Evolutionary conservation across 2,797 vertebrate species (phyloP), one percentile per base, ranked within the genome.

Genomic region (Anguilla pacifica): DNA sequence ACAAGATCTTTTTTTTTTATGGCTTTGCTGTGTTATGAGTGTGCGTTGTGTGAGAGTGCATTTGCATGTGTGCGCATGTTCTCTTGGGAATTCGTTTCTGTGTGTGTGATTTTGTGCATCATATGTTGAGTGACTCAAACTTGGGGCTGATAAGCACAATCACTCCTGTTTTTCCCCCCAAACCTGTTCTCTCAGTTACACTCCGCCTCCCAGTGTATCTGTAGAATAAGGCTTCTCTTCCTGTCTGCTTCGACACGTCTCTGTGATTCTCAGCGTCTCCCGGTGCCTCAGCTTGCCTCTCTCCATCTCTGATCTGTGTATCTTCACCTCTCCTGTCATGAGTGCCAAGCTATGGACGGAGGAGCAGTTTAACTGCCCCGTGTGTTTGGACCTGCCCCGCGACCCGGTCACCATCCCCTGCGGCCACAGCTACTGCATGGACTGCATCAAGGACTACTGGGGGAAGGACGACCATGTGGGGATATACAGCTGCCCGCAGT

Each of bases 291-390:
- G 19, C 35, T 51, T 74, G 5, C 10, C 74, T 79, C 31, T 61
- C 59, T 55, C 70, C 61, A 7, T 43, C 9, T 55, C 88, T 70
- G 11, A 22, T 28, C 64, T 53, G 84, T 25, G 35, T 53, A 39
- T 22, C 51, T 57, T 39, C 9, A 17, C 83, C 64, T 72, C 0
- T 13, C 51, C 74, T 0, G 25, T 64, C 6, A 93, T 96, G 95
- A 94, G 93, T 67, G 0, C 31, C 15, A 95, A 93, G 43, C 90
- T 96, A 83, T 96, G 96, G 96, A 97, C 95, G 0, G 95, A 97
- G 90, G 96, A 97, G 95, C 96, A 97, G 95, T 97, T 97, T 51
- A 97, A 96, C 94, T 97, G 96, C 89, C 96, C 96, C 0, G 95
- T 97, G 87, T 97, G 96, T 84, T 93, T 97, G 91, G 96, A 97